These are phyloP conservation scores for Lanistes nyassanus DNA, from an alignment of 1,140 invertebrate genomes.

Conservation along the genomic window DNA sequence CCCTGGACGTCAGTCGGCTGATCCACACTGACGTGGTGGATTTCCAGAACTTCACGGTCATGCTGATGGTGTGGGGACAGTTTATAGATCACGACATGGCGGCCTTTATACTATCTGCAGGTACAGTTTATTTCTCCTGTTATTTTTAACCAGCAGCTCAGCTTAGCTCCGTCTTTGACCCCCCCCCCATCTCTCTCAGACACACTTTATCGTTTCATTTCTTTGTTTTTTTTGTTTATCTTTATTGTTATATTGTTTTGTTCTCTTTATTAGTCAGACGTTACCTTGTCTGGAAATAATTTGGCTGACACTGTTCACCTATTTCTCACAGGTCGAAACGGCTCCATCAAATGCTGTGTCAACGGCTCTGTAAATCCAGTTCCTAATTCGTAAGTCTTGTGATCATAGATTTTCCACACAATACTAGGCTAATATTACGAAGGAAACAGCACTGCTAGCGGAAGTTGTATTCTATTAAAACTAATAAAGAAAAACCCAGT, in stretches of 20 bases:
- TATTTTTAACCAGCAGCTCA: not conserved
- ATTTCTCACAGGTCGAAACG: too few relatives aligned
- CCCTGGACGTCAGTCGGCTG: slow-evolving; percentile 28
- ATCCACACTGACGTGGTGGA: slow-evolving; percentile 9
- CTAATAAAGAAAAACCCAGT: too few relatives aligned
- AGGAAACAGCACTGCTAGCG: too few relatives aligned
- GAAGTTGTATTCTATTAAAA: too few relatives aligned
- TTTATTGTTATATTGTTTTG: not conserved
- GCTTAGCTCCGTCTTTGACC: not conserved
- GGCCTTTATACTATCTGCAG: not conserved
- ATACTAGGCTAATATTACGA: too few relatives aligned
- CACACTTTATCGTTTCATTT: not conserved
- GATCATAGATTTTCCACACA: too few relatives aligned
- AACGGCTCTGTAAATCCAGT: too few relatives aligned
- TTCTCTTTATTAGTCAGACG: too few relatives aligned
- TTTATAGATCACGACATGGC: slow-evolving; percentile 33
- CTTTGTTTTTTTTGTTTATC: not conserved
- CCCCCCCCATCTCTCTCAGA: not conserved
- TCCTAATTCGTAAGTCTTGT: too few relatives aligned
- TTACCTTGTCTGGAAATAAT: too few relatives aligned
- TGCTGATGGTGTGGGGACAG: slow-evolving; percentile 39
- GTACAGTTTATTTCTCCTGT: not conserved
- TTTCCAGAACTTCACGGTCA: not conserved
- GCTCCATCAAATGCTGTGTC: too few relatives aligned
- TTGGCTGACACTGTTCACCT: too few relatives aligned